These are phyloP conservation scores for Buceros bicornis DNA, from an alignment of 2,797 vertebrate species.

Conservation along the genomic window DNA sequence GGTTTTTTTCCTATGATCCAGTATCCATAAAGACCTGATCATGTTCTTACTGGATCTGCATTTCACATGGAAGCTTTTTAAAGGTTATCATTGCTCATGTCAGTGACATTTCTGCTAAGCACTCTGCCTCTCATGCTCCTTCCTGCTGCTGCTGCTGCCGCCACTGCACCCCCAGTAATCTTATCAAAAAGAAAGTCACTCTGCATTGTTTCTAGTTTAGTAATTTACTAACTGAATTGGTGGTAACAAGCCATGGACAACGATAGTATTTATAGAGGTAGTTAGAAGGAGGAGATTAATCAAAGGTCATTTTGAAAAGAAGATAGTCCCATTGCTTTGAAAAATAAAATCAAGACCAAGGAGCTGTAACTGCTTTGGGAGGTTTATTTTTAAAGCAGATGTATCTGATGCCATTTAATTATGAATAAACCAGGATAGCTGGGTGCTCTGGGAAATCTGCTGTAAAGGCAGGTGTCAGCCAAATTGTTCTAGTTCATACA, in stretches of 20 bases:
- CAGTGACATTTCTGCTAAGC: neutral
- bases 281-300: neutral
- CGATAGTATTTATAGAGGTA: neutral
- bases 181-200: neutral
- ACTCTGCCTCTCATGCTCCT: neutral
- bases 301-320: slow-evolving; percentile 5
- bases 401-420: neutral
- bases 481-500: neutral
- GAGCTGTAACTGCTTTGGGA: neutral
- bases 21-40: neutral
- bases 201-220: neutral
- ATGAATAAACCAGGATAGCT: neutral
- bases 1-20: neutral
- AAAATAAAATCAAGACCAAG: neutral
- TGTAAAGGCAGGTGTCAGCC: neutral
- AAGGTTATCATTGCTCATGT: neutral
- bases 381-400: neutral
- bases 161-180: neutral
- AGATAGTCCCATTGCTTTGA: neutral
- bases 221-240: neutral
- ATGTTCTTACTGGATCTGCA: neutral
- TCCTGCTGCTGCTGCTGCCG: neutral
- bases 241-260: neutral
- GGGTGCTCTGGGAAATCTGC: neutral
- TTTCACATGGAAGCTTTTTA: neutral